These are phyloP conservation scores for Macrotrachela quadricornifera DNA, from an alignment of 1,140 invertebrate genomes.

Conservation along the genomic window DNA sequence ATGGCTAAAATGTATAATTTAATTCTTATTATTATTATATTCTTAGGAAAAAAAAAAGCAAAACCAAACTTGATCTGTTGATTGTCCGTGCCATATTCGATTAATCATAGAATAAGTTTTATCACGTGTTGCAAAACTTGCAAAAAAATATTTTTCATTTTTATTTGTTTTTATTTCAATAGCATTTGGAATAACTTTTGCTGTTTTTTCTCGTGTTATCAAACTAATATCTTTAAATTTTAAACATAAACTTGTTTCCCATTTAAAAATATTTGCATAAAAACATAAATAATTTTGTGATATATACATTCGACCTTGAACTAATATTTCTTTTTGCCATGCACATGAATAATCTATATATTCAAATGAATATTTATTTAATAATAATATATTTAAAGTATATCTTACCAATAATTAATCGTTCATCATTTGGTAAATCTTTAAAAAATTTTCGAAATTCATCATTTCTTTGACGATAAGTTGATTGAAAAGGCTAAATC, in stretches of 20 bases:
- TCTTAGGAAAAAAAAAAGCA: too few relatives aligned
- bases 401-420: slow-evolving; percentile 64
- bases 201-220: slow-evolving; percentile 76
- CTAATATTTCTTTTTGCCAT: slow-evolving; percentile 72
- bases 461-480: slow-evolving; percentile 39
- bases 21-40: too few relatives aligned
- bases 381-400: slow-evolving; percentile 8
- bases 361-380: slow-evolving; percentile 42
- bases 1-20: too few relatives aligned
- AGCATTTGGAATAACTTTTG: slow-evolving; percentile 78
- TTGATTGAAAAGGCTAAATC: slow-evolving; percentile 1
- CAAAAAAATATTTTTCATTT: slow-evolving; percentile 69
- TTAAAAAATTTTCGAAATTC: slow-evolving; percentile 79
- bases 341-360: slow-evolving; percentile 47
- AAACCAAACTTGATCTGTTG: slow-evolving; percentile 54
- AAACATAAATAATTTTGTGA: slow-evolving; percentile 81
- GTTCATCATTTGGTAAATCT: slow-evolving; percentile 64
- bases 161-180: slow-evolving; percentile 42
- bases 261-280: slow-evolving; percentile 79
- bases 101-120: slow-evolving; percentile 83
- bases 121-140: slow-evolving; percentile 69
- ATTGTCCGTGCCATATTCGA: slow-evolving; percentile 77
- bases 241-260: slow-evolving; percentile 53
- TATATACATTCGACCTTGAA: slow-evolving; percentile 71
- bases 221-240: slow-evolving; percentile 67